phyloP scores from a whole-genome alignment of 2,888 invertebrate species.

The Melieria crassipennis region DNA sequence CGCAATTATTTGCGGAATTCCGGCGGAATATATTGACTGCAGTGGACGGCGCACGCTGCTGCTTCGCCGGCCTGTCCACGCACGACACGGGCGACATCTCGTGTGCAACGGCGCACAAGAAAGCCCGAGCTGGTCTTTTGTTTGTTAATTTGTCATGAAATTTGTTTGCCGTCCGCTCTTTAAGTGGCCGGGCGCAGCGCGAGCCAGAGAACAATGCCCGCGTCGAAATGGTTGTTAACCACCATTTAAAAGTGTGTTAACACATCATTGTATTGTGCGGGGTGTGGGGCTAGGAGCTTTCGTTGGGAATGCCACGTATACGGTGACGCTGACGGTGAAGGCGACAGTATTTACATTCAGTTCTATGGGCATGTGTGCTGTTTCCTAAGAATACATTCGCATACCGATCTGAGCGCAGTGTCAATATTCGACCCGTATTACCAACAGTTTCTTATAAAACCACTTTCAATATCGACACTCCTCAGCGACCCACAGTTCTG shows the following conservation, averaged over 20 bases:
- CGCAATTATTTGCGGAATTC: constrained; percentile 61
- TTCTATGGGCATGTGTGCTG: too few species aligned
- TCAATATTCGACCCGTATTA: too few species aligned
- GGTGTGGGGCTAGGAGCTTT: too few species aligned
- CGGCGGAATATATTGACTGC: constrained; percentile 59
- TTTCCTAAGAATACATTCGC: too few species aligned
- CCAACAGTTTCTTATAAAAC: too few species aligned
- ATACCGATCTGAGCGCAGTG: too few species aligned
- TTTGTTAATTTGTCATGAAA: constrained; percentile 55
- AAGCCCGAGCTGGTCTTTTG: constrained; percentile 38
- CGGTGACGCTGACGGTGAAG: too few species aligned
- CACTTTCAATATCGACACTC: too few species aligned
- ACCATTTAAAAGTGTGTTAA: constrained; percentile 31
- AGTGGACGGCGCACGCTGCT: constrained; percentile 3
- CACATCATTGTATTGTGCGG: constrained; percentile 19
- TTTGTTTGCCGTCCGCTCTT: constrained; percentile 48
- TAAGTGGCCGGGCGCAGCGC: constrained; percentile 39
- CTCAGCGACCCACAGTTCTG: too few species aligned
- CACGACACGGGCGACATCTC: background rate
- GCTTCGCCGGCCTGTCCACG: background rate
- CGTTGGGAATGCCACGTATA: too few species aligned
- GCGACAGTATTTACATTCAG: too few species aligned
- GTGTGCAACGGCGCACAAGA: background rate
- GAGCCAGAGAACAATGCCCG: background rate
- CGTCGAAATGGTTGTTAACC: constrained; percentile 20